Evolutionary conservation across 2,888 invertebrate genomes (phyloP), one percentile per base, ranked within the genome.

Genomic region (Eurois occulta): DNA sequence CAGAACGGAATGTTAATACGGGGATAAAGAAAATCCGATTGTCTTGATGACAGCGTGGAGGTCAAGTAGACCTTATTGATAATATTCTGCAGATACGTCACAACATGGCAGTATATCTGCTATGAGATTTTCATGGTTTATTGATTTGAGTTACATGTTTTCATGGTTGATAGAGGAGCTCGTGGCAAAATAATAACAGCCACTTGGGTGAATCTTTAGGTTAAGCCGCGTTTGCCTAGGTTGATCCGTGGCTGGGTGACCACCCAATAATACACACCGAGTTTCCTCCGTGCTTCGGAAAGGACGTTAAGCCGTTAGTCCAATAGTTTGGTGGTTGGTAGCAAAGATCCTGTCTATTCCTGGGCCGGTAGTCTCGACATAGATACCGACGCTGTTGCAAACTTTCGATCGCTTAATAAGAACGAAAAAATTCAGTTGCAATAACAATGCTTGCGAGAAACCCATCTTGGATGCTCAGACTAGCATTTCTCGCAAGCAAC

Each of bases 1-100:
- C 70, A 81, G 86, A 89, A 88, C 77, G 69, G 81, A 84, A 88
- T 89, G 86, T 86, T 88, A 89, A 89, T 88, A 84, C 77, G 77
- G n/a, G 72, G 68, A 86, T 86, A 86, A 87, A 89, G 83, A 83
- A 85, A 89, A 85, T 86, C 83, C 78, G 78, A 76, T 78, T 81
- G 83, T 84, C 71, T 75, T 76, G 77, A 68, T 80, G 83, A 81
- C 86, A 76, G 52, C 46, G 58, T 24, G 28, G 78, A 81, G 89
- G 88, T 88, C 84, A 86, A 89, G 84, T 78, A 64, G 80, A 43
- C 48, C 21, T 78, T 79, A 83, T 88, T 86, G 82, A 85, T 81
- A 86, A 86, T 83, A 79, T 77, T 66, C 80, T 60, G 55, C 75
- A 81, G 83, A 86, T 73, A 76, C 75, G 79, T 84, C 84, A 77